Evolutionary conservation across 2,888 invertebrate species (phyloP), one percentile per base, ranked within the genome.

Genomic region (Hetaerina titia): DNA sequence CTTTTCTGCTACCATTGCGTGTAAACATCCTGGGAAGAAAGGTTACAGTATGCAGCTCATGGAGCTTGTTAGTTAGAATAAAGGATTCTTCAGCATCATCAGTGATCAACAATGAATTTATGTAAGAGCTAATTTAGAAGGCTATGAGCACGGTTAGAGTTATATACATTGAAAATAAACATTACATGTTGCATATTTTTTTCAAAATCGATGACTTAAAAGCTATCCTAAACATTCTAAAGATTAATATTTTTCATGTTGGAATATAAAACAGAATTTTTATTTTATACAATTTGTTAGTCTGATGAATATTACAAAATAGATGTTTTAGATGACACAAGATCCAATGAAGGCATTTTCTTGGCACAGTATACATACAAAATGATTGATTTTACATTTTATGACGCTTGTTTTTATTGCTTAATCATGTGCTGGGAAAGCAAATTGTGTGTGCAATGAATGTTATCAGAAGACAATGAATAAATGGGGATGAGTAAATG

Each of bases 201-300:
- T 92, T 69, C 74, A 69, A 56, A 69, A 69, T 90, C 74, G 69
- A 69, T 92, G 92, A 92, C 69, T 56, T 90, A 45, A 31, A 57
- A 57, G 64, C 74, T 92, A 92, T 56, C 25, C 31, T 56, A 22
- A 45, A 69, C 56, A 56, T 56, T 69, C 69, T 74, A 56, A 92
- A 92, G 69, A 69, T 56, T 19, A n/a, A 92, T 92, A 92, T 92
- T 92, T 92, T 89, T 92, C 45, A 74, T 7, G 22, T 92, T 92
- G 64, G 45, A 90, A 74, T 74, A 69, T 31, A 69, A 92, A 56
- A 92, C 81, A 81, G 31, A 69, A 56, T 69, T 92, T 57, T 92
- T 92, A 92, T 92, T 92, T 89, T 92, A 92, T 92, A 92, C 25
- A 56, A 57, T 90, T 56, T 92, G 69, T 92, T 56, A 69, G 92